A percentile compares a stretch with the other conserved stretches of the same genome.
These are phyloP conservation scores for Willisornis vidua DNA, from an alignment of 2,113 vertebrate species.

Conservation along the genomic window DNA sequence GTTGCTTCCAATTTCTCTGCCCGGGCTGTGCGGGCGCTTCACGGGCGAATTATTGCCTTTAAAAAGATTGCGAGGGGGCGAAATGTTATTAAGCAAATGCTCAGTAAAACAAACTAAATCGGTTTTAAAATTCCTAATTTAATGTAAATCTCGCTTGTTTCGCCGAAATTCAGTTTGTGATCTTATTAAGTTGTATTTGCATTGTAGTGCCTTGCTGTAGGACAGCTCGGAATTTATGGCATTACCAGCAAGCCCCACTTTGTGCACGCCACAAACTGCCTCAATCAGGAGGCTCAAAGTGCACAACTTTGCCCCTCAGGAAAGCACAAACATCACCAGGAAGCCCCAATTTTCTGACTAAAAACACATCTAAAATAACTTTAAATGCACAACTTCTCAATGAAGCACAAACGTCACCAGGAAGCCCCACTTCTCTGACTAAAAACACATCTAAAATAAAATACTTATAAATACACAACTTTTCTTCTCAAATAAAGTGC, in stretches of 20 bases:
- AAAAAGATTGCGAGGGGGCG: constrained; percentile 81
- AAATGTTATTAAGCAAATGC: constrained; percentile 90
- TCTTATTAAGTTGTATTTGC: constrained; percentile 86
- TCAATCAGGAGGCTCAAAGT: not conserved
- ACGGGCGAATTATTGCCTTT: constrained; percentile 82
- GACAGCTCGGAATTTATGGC: constrained; percentile 81
- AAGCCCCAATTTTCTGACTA: no score
- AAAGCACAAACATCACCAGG: no score
- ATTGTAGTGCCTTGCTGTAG: constrained; percentile 77
- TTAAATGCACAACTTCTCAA: constrained; percentile 41
- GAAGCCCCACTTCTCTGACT: no score
- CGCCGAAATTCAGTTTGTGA: constrained; percentile 84
- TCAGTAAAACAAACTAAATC: constrained; percentile 88
- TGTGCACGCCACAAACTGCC: constrained; percentile 64
- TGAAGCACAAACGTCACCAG: no score
- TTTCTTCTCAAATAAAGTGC: not conserved
- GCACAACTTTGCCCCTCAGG: no score
- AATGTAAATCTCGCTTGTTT: constrained; percentile 85
- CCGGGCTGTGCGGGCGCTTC: constrained; percentile 74
- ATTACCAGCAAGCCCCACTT: constrained; percentile 69
- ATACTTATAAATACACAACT: no score
- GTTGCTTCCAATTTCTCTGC: constrained; percentile 85
- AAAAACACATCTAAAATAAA: no score
- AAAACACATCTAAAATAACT: constrained; percentile 40
- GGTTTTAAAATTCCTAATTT: constrained; percentile 84